Evolutionary conservation across 2,797 vertebrate species (phyloP).

Genomic region (Pipistrellus kuhlii): DNA sequence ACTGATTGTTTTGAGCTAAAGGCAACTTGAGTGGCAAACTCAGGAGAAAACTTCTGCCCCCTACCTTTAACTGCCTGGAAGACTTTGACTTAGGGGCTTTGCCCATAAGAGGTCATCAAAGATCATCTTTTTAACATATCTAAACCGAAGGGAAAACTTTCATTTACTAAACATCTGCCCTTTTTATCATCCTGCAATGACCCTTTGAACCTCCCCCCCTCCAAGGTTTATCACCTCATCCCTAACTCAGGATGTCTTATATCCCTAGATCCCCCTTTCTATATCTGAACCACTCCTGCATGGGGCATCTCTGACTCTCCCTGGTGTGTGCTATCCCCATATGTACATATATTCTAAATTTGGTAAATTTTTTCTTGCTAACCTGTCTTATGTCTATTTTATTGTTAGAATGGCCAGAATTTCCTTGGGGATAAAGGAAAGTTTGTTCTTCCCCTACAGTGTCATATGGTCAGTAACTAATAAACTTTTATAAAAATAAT

Average conservation of each 20-base stretch:
- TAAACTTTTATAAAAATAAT: slow-evolving; percentile 1
- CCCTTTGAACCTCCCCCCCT: neutral
- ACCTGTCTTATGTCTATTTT: neutral
- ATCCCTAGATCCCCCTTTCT: neutral
- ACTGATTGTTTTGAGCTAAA: neutral
- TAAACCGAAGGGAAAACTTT: neutral
- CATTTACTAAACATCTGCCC: neutral
- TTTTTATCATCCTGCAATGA: neutral
- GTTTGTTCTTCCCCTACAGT: neutral
- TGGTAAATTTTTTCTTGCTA: neutral
- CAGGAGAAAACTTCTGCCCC: neutral
- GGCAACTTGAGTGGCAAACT: neutral
- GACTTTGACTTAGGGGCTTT: neutral
- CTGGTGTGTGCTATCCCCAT: too few species aligned
- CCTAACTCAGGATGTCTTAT: neutral
- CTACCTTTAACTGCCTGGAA: neutral
- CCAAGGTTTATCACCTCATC: neutral
- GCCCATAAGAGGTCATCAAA: neutral
- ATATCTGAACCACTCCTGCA: neutral
- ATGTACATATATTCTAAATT: neutral
- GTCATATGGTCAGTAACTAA: neutral
- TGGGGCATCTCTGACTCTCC: neutral
- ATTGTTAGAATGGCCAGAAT: neutral
- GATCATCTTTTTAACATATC: neutral
- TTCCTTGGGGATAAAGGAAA: neutral